phyloP scores from a whole-genome alignment of 2,888 invertebrate species.

The Steinernema hermaphroditum region DNA sequence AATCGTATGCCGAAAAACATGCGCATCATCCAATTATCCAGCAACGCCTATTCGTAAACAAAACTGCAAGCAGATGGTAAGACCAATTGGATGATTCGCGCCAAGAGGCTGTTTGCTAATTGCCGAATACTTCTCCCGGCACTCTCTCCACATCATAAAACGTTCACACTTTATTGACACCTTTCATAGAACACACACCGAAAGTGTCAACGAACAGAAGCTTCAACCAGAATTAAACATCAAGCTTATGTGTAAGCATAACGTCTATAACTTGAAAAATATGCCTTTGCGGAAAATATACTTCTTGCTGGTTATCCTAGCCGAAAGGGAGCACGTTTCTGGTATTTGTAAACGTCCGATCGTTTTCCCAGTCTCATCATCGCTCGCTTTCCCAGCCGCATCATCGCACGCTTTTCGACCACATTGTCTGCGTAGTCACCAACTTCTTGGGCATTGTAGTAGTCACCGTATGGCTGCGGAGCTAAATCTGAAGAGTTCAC shows the following conservation, averaged over 20 bases:
- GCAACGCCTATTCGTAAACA: conserved; percentile 24
- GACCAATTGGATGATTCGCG: background rate
- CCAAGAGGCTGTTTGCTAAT: conserved; percentile 6
- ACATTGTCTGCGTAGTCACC: background rate
- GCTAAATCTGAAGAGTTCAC: background rate
- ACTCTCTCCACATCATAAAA: background rate
- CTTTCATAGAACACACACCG: background rate
- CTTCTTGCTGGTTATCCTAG: background rate
- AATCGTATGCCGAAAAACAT: conserved; percentile 18
- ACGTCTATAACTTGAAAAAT: no score
- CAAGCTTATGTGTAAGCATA: no score
- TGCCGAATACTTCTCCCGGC: background rate
- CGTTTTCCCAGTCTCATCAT: conserved; percentile 26
- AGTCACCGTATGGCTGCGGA: conserved; percentile 12
- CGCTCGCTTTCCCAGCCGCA: conserved; percentile 21
- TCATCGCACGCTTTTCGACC: conserved; percentile 21
- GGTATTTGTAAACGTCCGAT: background rate
- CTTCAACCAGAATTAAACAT: no score
- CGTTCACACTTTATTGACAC: conserved; percentile 15
- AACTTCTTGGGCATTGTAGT: background rate
- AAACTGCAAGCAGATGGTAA: conserved; percentile 24
- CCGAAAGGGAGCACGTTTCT: conserved; percentile 17
- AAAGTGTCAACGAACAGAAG: no score
- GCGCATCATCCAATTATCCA: conserved; percentile 29
- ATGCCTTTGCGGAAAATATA: no score